These are phyloP conservation scores for Lasius fuliginosus DNA, from an alignment of 2,888 invertebrate species.

Conservation along the genomic window DNA sequence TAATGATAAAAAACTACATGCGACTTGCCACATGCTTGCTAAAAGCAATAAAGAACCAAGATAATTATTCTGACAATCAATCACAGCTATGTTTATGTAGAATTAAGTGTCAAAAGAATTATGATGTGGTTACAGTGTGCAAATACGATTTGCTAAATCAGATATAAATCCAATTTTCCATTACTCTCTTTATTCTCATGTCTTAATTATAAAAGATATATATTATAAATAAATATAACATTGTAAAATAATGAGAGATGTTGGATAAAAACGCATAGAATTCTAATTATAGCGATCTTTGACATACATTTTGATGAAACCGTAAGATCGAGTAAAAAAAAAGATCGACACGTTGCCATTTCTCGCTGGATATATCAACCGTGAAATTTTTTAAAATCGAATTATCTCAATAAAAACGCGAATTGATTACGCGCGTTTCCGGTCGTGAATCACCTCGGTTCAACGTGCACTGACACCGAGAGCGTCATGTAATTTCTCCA, in stretches of 20 bases:
- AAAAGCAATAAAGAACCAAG: background rate
- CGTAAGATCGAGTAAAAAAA: background rate
- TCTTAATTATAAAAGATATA: background rate
- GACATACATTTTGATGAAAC: background rate
- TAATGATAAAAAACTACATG: background rate
- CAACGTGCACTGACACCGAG: background rate
- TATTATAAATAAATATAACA: background rate
- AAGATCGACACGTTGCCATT: background rate
- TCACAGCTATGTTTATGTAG: background rate
- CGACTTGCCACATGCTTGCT: background rate
- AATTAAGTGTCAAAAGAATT: background rate
- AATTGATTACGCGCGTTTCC: constrained; percentile 1
- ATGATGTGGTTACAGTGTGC: background rate
- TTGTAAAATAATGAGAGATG: background rate
- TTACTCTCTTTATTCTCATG: background rate
- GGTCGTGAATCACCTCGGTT: background rate
- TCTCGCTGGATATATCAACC: constrained; percentile 34
- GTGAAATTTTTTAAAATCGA: constrained; percentile 53
- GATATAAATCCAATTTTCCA: background rate
- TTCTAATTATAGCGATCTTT: background rate
- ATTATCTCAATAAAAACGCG: constrained; percentile 8
- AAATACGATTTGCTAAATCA: background rate
- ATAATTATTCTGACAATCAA: background rate
- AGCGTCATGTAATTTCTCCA: background rate
- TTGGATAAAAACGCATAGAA: background rate